Base-by-base conservation (phyloP, 2,888 invertebrate species). In the Ormia ochracea region DNA sequence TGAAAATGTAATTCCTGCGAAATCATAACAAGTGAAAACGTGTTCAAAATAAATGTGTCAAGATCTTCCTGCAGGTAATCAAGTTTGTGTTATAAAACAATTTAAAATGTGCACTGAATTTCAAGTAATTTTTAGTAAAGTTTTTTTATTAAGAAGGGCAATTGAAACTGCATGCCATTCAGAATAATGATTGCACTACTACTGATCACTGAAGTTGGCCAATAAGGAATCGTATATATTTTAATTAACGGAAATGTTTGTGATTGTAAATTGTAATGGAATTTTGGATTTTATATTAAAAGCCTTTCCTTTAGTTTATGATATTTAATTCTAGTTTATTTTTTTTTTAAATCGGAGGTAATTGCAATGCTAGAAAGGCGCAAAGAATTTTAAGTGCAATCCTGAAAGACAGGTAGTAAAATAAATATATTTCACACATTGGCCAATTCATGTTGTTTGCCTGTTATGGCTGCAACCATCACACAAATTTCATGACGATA, bases 351-450 rank as follows among this genome's bases (percentile, higher is more conserved):
- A 68, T 76, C 72, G 80, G 70, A 80, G 72, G 76, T 76, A 38
- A 52, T 33, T 41, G 4, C 21, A 59, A 19, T 48, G 33, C 17
- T n/a, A n/a, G n/a, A n/a, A 7, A 56, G 36, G 52, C 26, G 14
- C 52, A 36, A 43, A 45, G 33, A 65, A 31, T 63, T 75, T 63
- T 63, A 65, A 48, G 63, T 68, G 58, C 31, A 10, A 28, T n/a
- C 54, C 28, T 45, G 17, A 61, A 58, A 72, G 78, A 66, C 88
- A 87, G 87, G 87, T 87, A 87, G 83, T 84, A 82, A 86, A 84
- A 82, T 76, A 45, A 43, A 75, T 83, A 28, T 54, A 70, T 82
- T 83, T 85, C 83, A 82, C 85, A 83, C 83, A 56, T 80, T 84
- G 26, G 36, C 6, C n/a, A 2, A 12, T 33, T 56, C 45, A 1